Base-by-base conservation (phyloP, 2,888 invertebrate species). In the Epirrhoe tristata region DNA sequence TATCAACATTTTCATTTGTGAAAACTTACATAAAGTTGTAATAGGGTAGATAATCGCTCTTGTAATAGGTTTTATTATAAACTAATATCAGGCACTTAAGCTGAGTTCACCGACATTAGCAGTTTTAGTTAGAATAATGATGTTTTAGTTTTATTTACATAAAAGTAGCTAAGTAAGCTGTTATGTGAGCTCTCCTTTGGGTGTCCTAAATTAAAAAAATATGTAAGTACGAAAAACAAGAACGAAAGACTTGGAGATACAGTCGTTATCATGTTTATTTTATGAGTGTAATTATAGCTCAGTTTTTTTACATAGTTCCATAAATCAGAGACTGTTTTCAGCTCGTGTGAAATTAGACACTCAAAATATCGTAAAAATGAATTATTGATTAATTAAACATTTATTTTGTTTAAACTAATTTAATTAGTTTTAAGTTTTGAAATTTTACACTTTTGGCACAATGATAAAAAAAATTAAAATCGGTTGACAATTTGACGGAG, bases 21-120 rank as follows among this genome's bases (percentile, higher is more conserved):
- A 55, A 36, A 39, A 55, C 36, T 39, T 16, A 36, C 34, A 16
- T 4, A 55, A n/a, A 55, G 17, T 55, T 55, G 16, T 8, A 55
- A 55, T 55, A 17, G 46, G 32, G 16, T 51, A 24, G 51, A 36
- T 56, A 56, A 65, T 65, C 59, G 34, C 56, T 43, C 50, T 36
- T 54, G 36, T 14, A 32, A 55, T 56, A 59, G 32, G 39, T 59
- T 59, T 65, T 59, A 39, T 58, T 46, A 39, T 10, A 39, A 48
- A 50, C 7, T 43, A 24, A 46, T 53, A 51, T 24, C 8, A 24
- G 50, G 24, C 17, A 51, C 8, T 16, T 17, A 43, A 8, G 12
- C 4, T 12, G 39, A 43, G 39, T 43, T 43, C 39, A 43, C 12
- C 39, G 12, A 43, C 39, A 12, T 36, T 39, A 39, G 39, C 39